phyloP scores from a whole-genome alignment of 2,888 invertebrate genomes.

The Gymnosoma rotundatum region DNA sequence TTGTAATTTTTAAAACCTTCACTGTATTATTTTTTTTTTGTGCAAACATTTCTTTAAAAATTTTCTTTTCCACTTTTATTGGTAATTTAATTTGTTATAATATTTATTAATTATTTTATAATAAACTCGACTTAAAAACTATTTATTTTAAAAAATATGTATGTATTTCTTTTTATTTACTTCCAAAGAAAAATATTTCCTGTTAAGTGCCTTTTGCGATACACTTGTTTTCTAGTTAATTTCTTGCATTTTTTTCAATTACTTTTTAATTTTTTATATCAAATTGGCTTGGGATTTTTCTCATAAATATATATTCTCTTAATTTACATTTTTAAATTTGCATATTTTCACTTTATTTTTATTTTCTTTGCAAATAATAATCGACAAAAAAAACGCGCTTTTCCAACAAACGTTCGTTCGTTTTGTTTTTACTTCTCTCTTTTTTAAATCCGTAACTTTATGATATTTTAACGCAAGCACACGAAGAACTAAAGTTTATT shows the following conservation, averaged over 20 bases:
- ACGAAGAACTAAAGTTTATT: conserved; percentile 79
- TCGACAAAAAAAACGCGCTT: conserved; percentile 68
- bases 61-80: not conserved
- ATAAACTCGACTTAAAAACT: not conserved
- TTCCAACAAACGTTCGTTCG: conserved; percentile 66
- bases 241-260: not conserved
- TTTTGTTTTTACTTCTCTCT: conserved; percentile 32
- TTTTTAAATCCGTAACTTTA: conserved; percentile 75
- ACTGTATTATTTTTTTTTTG: not conserved
- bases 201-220: not conserved
- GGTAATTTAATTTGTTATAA: too few relatives aligned
- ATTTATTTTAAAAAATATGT: not conserved
- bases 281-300: conserved; percentile 75
- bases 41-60: not conserved
- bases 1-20: not conserved
- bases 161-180: not conserved
- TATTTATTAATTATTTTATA: too few relatives aligned
- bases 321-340: conserved; percentile 75
- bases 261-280: conserved; percentile 72
- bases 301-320: conserved; percentile 73
- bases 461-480: conserved; percentile 80
- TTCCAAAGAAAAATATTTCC: not conserved
- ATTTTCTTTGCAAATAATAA: conserved; percentile 52
- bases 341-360: conserved; percentile 60
- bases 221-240: conserved; percentile 13